Evolutionary conservation across 2,113 vertebrate genomes (phyloP).

Genomic region (Osmerus mordax): DNA sequence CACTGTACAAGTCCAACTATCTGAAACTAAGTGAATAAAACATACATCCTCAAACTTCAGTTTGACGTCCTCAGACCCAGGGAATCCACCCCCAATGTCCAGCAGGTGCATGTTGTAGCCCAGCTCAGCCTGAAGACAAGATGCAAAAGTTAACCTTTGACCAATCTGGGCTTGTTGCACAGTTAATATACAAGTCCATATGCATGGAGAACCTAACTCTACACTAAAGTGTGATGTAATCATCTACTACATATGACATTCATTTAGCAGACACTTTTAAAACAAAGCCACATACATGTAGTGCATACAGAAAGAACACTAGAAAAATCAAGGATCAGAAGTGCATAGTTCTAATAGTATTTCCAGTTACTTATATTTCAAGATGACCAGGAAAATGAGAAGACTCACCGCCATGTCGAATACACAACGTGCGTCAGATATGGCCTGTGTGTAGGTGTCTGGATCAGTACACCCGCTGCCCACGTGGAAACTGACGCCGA

Average conservation of each 20-base stretch:
- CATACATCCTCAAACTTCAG: constrained; percentile 96
- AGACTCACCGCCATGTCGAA: constrained; percentile 93
- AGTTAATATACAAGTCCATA: too few relatives aligned
- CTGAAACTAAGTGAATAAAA: neutral
- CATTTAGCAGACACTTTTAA: too few relatives aligned
- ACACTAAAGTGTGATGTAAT: too few relatives aligned
- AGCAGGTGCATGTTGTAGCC: constrained; percentile 91
- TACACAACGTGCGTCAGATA: constrained; percentile 89
- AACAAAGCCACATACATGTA: too few relatives aligned
- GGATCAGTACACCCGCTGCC: constrained; percentile 95
- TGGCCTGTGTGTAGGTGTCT: constrained; percentile 84
- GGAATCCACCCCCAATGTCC: constrained; percentile 96
- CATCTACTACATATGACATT: too few relatives aligned
- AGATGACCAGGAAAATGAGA: neutral
- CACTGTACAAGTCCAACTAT: too few relatives aligned
- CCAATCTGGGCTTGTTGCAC: too few relatives aligned
- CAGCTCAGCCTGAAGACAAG: constrained; percentile 76
- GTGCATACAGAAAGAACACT: too few relatives aligned
- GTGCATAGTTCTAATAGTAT: neutral
- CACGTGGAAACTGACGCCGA: constrained; percentile 97
- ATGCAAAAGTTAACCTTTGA: neutral
- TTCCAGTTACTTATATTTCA: neutral
- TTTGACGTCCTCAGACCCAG: constrained; percentile 90
- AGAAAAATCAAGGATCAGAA: too few relatives aligned
- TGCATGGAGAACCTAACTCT: too few relatives aligned